Base-by-base conservation (phyloP, 2,113 vertebrate species). In the Pungitius pungitius region DNA sequence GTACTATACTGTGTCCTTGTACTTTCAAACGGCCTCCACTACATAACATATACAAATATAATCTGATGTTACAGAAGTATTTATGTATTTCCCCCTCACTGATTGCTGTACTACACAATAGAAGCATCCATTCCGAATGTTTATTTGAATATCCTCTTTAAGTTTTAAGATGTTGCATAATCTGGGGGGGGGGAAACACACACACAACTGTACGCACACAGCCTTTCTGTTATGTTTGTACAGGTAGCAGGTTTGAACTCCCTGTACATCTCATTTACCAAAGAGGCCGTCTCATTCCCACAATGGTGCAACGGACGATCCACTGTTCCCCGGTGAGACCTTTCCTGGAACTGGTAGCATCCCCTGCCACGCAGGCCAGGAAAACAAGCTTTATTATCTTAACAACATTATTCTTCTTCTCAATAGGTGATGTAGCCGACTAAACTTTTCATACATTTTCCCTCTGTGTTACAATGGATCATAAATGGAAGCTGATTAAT, bases 381-480 rank as follows among this genome's bases (percentile, higher is more conserved):
- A 82, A 87, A 88, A 87, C 81, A 87, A 78, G 35, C 51, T n/a
- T 82, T 39, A 62, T 61, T 59, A 68, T 37, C n/a, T 59, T 35
- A 51, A 66, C 75, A 43, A 3, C 63, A 78, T 82, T 71, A 77
- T 39, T 42, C 24, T 20, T 10, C 6, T 11, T 47, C 62, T 27
- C 40, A 72, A 68, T 52, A 57, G 64, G 60, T 60, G 58, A 68
- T 27, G 27, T 15, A 65, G 22, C 9, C 18, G 5, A 42, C 4
- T 45, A 47, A 55, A 35, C 2, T n/a, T 35, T 47, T 15, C 52
- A 8, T 12, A 2, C 3, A 9, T 40, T 18, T 66, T 11, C 42
- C 7, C 40, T n/a, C n/a, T n/a, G n/a, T n/a, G 12, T 51, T 3
- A 17, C n/a, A 45, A 39, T 37, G 11, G 14, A 63, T 30, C 14